These are phyloP conservation scores for Solea senegalensis DNA, from an alignment of 2,113 vertebrate genomes.

Conservation along the genomic window DNA sequence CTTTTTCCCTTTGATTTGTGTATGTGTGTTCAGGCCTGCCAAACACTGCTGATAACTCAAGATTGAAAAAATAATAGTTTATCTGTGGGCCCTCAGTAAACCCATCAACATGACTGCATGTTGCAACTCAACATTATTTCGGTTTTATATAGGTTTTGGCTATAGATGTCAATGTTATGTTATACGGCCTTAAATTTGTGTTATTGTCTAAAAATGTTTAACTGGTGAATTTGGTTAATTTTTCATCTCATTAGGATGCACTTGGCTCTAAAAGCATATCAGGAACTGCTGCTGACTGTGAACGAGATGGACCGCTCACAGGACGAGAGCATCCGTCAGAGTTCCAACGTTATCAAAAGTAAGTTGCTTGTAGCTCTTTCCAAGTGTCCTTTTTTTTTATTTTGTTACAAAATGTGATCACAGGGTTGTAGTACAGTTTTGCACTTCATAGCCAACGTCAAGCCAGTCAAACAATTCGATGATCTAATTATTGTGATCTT, in stretches of 20 bases:
- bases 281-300: constrained; percentile 91
- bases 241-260: constrained; percentile 87
- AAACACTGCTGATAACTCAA: too few relatives aligned
- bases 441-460: background rate
- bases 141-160: too few relatives aligned
- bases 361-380: constrained; percentile 49
- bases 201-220: background rate
- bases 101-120: too few relatives aligned
- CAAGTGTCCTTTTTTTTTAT: background rate
- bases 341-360: constrained; percentile 94
- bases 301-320: constrained; percentile 92
- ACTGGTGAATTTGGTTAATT: background rate
- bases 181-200: too few relatives aligned
- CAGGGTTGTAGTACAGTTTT: background rate
- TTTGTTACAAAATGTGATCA: background rate
- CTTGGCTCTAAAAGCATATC: constrained; percentile 93
- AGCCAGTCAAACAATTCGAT: background rate
- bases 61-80: too few relatives aligned
- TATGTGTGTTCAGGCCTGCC: too few relatives aligned
- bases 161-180: too few relatives aligned
- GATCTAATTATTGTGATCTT: constrained; percentile 6
- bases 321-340: constrained; percentile 87
- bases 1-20: too few relatives aligned
- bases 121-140: too few relatives aligned
- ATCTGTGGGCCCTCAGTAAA: too few relatives aligned